These are phyloP conservation scores for Drosophila ambigua DNA, from an alignment of 1,140 invertebrate genomes.

Conservation along the genomic window DNA sequence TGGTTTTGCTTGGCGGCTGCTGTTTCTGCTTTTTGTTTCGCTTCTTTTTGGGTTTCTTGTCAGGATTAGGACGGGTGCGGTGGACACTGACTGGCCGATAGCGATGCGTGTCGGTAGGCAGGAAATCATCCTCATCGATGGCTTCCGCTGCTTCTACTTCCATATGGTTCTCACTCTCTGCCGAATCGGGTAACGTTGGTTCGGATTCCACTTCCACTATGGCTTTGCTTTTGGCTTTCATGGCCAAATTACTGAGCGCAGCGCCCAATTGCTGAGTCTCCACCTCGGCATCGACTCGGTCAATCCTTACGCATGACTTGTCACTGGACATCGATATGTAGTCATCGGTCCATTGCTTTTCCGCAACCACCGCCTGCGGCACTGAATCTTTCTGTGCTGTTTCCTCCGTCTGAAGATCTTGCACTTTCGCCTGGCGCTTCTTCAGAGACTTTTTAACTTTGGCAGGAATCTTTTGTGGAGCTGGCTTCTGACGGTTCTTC, in stretches of 20 bases:
- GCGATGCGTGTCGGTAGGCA: conserved; percentile 25
- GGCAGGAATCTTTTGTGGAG: not conserved
- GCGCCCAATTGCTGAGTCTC: conserved; percentile 47
- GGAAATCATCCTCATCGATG: conserved; percentile 55
- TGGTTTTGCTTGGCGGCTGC: conserved; percentile 21
- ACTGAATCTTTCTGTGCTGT: not conserved
- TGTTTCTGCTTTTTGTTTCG: conserved; percentile 56
- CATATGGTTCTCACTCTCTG: conserved; percentile 20
- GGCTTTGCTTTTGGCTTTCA: conserved; percentile 24
- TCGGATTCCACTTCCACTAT: not conserved
- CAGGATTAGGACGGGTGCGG: conserved; percentile 57
- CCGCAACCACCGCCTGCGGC: not conserved
- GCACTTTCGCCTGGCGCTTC: not conserved
- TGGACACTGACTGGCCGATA: conserved; percentile 64
- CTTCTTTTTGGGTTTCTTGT: conserved; percentile 72
- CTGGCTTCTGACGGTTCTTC: conserved; percentile 1
- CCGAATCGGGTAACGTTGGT: not conserved
- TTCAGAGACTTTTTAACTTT: conserved; percentile 5
- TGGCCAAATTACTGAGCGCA: conserved; percentile 46
- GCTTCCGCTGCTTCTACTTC: conserved; percentile 16
- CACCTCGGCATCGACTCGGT: conserved; percentile 32
- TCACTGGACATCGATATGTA: conserved; percentile 51
- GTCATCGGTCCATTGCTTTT: conserved; percentile 47
- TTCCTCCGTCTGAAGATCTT: not conserved
- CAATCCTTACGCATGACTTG: conserved; percentile 4